phyloP scores from a whole-genome alignment of 1,140 invertebrate genomes.

The Drosophila ogumai region DNA sequence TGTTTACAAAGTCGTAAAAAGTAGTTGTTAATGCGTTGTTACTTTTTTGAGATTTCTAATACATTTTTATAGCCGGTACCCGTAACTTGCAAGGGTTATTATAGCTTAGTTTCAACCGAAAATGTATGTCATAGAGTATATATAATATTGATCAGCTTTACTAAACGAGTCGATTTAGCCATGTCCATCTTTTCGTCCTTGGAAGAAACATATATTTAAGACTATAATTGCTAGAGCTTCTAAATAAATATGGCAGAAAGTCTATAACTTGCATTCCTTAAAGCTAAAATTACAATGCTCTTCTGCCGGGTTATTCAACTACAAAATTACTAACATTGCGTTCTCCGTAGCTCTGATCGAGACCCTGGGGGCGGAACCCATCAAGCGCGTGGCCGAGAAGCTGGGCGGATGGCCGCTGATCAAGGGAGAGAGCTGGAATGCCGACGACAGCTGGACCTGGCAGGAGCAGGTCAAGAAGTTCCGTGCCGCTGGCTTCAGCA shows the following conservation, averaged over 20 bases:
- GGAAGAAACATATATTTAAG: too few relatives aligned
- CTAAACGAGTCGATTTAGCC: too few relatives aligned
- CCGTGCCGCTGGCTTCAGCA: conserved; percentile 91
- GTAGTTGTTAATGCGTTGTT: too few relatives aligned
- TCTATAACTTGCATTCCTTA: background rate
- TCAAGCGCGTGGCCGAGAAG: conserved; percentile 89
- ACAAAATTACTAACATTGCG: background rate
- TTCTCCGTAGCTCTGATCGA: conserved; percentile 88
- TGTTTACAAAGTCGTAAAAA: background rate
- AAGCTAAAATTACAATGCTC: too few relatives aligned
- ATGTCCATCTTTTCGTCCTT: too few relatives aligned
- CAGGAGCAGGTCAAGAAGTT: conserved; percentile 93
- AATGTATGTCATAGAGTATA: too few relatives aligned
- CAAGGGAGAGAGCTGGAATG: conserved; percentile 91
- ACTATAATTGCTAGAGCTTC: too few relatives aligned
- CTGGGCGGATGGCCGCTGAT: conserved; percentile 96
- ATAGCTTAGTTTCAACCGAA: too few relatives aligned
- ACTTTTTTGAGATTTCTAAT: too few relatives aligned
- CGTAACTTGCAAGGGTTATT: too few relatives aligned
- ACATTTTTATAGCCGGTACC: too few relatives aligned
- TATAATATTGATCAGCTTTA: too few relatives aligned
- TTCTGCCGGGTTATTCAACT: background rate
- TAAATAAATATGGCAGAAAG: background rate
- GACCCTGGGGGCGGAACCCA: conserved; percentile 89
- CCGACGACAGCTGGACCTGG: conserved; percentile 90